Evolutionary conservation across 2,797 vertebrate genomes (phyloP), one percentile per base, ranked within the genome.

Genomic region (Pangasius krempfi): DNA sequence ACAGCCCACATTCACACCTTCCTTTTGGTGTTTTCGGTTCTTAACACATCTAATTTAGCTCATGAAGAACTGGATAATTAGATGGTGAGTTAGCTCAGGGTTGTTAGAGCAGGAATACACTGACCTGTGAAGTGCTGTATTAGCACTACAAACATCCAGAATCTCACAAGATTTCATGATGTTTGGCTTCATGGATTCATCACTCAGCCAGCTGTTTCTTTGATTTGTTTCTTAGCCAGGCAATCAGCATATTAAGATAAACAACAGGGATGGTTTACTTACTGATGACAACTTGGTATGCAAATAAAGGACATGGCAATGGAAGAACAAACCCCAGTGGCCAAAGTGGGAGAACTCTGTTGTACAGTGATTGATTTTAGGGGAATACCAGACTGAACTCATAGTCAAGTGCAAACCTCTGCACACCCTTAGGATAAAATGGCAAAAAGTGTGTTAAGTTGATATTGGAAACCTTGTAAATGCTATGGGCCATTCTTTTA

Each of bases 11-110:
- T 78, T 76, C 47, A 76, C 44, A 76, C 9, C 10, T 13, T 50
- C 10, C 4, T 47, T 6, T 50, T 50, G 44, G 73, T 14, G 25
- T 50, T 47, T 76, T 76, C 44, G 16, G 25, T 47, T 76, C 10
- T 76, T 50, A 50, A n/a, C 73, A 76, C 73, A n/a, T 50, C 13
- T 76, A 76, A 76, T 76, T 47, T 25, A 50, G 44, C 44, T 76
- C 44, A 14, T 76, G 20, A 73, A 78, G 75, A 2, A 52, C 47
- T n/a, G 52, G 47, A 50, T 78, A 78, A 78, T 78, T 78, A 78
- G 40, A 75, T 5, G 10, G 13, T 6, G 40, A 6, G 25, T 13
- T 76, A 14, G 22, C 73, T 76, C 73, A 50, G 44, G 44, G 47
- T 27, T 52, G 25, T 52, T 16, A 52, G 75, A 52, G 75, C 75